These are phyloP conservation scores for Troides aeacus DNA, from an alignment of 2,888 invertebrate species.

Conservation along the genomic window DNA sequence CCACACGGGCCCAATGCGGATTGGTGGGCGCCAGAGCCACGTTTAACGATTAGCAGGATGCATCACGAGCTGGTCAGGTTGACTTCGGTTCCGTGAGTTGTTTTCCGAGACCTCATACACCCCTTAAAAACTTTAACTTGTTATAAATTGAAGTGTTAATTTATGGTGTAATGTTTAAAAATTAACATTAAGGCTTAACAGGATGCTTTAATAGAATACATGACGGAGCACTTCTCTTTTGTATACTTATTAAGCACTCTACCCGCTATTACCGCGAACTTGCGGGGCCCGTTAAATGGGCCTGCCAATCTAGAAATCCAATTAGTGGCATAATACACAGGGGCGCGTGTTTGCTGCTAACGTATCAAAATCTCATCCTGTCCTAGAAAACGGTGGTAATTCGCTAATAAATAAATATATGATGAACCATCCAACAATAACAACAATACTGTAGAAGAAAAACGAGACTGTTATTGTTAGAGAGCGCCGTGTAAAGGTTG, in stretches of 20 bases:
- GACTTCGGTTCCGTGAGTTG: no score
- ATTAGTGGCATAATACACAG: constrained; percentile 16
- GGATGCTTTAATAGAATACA: neutral
- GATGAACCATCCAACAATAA: neutral
- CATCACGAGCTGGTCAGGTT: no score
- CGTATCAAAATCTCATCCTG: constrained; percentile 1
- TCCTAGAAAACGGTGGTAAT: neutral
- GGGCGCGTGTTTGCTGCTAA: neutral
- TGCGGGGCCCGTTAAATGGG: constrained; percentile 17
- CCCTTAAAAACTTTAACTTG: neutral
- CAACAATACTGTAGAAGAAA: no score
- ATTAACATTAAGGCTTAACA: neutral
- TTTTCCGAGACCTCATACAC: neutral
- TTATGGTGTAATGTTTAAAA: no score
- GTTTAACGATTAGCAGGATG: no score
- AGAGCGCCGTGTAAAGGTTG: no score
- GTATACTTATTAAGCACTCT: constrained; percentile 16
- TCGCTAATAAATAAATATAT: neutral
- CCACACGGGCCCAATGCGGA: no score
- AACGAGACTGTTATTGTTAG: no score
- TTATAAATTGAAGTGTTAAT: neutral
- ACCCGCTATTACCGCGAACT: constrained; percentile 8
- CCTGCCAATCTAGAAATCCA: constrained; percentile 19
- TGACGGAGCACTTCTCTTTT: constrained; percentile 14
- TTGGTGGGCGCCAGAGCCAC: no score